Conservation (phyloP, 2,113 vertebrate species). For the Anser cygnoides region DNA sequence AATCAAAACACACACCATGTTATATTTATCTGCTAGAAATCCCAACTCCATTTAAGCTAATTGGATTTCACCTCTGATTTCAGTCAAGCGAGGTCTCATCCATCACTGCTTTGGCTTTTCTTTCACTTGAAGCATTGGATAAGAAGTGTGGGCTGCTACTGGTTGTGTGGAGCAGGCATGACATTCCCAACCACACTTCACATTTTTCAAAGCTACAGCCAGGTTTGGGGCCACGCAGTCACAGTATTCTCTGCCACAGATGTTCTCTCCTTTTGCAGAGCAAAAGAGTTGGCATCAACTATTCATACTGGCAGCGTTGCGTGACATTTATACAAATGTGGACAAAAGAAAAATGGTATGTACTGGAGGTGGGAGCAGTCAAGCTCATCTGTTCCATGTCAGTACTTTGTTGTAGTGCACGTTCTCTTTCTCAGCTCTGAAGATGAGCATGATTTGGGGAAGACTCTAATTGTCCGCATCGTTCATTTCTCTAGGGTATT, state of each 20-base stretch:
- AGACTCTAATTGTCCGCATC: neutral
- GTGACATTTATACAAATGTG: neutral
- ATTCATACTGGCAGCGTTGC: neutral
- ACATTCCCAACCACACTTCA: neutral
- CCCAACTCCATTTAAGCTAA: neutral
- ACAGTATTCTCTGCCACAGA: neutral
- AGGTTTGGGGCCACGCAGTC: neutral
- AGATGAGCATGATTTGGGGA: neutral
- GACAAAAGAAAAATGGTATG: neutral
- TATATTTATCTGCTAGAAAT: neutral
- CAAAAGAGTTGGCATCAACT: neutral
- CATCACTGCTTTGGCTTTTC: neutral
- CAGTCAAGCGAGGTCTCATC: neutral
- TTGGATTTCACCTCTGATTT: neutral
- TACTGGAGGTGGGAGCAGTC: neutral
- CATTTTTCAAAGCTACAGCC: neutral
- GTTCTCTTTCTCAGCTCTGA: neutral
- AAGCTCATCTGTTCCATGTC: neutral
- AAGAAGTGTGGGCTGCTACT: neutral
- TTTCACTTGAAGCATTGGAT: neutral
- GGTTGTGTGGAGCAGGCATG: accelerated
- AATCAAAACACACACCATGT: neutral
- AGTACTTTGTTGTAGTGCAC: neutral
- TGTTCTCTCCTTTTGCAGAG: neutral
- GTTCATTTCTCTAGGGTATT: neutral